Evolutionary conservation across 37 sponge, comb jelly and placozoan genomes (phyloP).

Genomic region (Trichoplax adhaerens): DNA sequence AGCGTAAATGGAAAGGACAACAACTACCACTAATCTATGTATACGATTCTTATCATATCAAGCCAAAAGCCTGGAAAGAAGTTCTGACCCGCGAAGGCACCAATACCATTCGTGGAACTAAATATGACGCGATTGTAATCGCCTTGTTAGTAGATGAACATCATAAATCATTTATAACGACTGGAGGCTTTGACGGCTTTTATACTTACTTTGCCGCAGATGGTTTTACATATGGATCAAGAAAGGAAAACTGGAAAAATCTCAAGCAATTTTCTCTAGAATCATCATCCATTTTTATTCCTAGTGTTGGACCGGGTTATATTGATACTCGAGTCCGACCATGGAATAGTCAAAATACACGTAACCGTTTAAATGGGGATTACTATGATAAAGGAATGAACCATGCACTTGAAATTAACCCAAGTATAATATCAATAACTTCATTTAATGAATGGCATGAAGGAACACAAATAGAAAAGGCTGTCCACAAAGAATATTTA

Average conservation of each 20-base stretch:
- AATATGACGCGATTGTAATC: conserved; percentile 31
- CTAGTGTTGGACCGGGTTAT: conserved; percentile 78
- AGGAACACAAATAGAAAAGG: conserved; percentile 80
- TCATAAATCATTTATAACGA: conserved; percentile 14
- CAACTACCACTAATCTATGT: conserved; percentile 43
- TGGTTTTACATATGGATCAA: conserved; percentile 61
- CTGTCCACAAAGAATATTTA: conserved; percentile 23
- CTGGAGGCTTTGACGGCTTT: conserved; percentile 69
- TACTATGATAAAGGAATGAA: conserved; percentile 39
- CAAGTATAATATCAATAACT: conserved; percentile 33
- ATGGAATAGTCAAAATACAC: conserved; percentile 45
- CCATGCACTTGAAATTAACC: conserved; percentile 20
- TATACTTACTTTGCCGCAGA: conserved; percentile 76
- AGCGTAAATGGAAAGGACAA: background rate
- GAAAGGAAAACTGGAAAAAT: conserved; percentile 25
- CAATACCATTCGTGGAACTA: conserved; percentile 38
- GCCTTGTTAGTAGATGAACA: conserved; percentile 26
- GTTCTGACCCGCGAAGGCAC: conserved; percentile 20
- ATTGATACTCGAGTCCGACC: conserved; percentile 59
- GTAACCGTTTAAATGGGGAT: conserved; percentile 18
- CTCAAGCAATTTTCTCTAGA: conserved; percentile 26
- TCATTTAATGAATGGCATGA: conserved; percentile 91
- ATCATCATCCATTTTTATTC: conserved; percentile 47
- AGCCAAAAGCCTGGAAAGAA: conserved; percentile 36
- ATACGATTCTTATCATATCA: conserved; percentile 56